Percentiles rank a stretch among this genome's conserved stretches.
Evolutionary conservation across 2,113 vertebrate genomes (phyloP).

Genomic region (Polyodon spathula): DNA sequence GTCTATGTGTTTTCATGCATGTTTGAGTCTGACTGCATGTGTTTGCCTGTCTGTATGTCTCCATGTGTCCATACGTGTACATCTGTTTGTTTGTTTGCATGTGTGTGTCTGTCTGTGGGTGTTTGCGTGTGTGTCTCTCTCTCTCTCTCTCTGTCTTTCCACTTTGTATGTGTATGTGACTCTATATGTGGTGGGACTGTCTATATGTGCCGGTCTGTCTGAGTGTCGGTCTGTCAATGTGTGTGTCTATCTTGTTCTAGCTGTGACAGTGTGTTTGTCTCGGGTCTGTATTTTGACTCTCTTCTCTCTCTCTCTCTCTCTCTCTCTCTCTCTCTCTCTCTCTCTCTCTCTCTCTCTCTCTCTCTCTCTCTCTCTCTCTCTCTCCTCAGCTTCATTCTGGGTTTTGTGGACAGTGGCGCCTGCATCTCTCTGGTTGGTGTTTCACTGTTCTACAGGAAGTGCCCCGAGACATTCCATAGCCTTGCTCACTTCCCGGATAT

Average conservation of each 20-base stretch:
- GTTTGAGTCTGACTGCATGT: no score
- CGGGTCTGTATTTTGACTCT: not conserved
- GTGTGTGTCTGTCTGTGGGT: slow-evolving; percentile 9
- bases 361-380: not conserved
- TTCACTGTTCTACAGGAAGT: slow-evolving; percentile 83
- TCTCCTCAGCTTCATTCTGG: slow-evolving; percentile 75
- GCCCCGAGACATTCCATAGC: slow-evolving; percentile 70
- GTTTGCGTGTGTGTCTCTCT: no score
- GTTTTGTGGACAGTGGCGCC: slow-evolving; percentile 88
- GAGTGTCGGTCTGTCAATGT: no score
- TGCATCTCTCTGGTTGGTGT: slow-evolving; percentile 89
- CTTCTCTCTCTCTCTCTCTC: no score
- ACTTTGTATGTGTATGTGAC: no score
- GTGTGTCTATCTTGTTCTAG: no score
- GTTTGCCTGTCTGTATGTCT: not conserved
- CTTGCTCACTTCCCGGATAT: slow-evolving; percentile 85
- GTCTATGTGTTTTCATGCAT: not conserved
- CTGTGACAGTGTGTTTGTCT: no score
- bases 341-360: not conserved
- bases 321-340: not conserved
- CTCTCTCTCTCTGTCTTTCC: no score
- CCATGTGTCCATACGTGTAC: slow-evolving; percentile 9
- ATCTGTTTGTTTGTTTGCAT: slow-evolving; percentile 3
- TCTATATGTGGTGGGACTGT: no score
- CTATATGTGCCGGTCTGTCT: no score